Base-by-base conservation (phyloP, 2,888 invertebrate genomes). In the Hydrotaea cyrtoneurina region DNA sequence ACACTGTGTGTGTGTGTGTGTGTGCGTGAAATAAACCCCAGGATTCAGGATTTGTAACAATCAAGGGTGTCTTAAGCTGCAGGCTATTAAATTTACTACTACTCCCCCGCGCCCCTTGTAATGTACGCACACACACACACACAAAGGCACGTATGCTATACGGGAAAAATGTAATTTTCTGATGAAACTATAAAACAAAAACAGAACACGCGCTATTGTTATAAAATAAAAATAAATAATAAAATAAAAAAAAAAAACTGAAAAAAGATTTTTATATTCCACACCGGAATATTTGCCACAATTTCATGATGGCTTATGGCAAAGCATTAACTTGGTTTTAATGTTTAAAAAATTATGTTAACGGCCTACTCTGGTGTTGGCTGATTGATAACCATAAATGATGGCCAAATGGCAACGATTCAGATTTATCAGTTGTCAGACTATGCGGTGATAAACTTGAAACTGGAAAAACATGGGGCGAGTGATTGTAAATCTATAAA, bases 1-100 rank as follows among this genome's bases (percentile, higher is more conserved):
- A 15, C 31, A 31, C 21, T 21, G 55, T 82, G 76, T 86, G 80
- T 83, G 43, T 43, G 31, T 21, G 55, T 82, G 76, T 86, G 80
- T 83, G 83, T 80, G 79, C 85, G 83, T 87, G 86, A 87, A 87
- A 79, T 83, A 82, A 86, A 86, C 85, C 85, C 82, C 84, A 85
- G 85, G 87, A 88, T 88, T 88, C 84, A 85, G 85, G 87, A 88
- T 88, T 88, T 87, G 87, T 87, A 78, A 83, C 78, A 86, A 86
- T 86, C 87, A 85, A 85, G 86, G 86, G 86, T 87, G 86, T 76
- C 82, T 80, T 86, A 82, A 82, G 83, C 83, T 74, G 78, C 79
- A 83, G 73, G 72, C 74, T 83, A 43, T 71, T 69, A 69, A 69
- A 76, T 66, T 76, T 66, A 36, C 64, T 73, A 21, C 39, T 83